A percentile compares a stretch with the other conserved stretches of the same genome.
These are phyloP conservation scores for Drosophila suboccidentalis DNA, from an alignment of 2,888 invertebrate species.

Conservation along the genomic window DNA sequence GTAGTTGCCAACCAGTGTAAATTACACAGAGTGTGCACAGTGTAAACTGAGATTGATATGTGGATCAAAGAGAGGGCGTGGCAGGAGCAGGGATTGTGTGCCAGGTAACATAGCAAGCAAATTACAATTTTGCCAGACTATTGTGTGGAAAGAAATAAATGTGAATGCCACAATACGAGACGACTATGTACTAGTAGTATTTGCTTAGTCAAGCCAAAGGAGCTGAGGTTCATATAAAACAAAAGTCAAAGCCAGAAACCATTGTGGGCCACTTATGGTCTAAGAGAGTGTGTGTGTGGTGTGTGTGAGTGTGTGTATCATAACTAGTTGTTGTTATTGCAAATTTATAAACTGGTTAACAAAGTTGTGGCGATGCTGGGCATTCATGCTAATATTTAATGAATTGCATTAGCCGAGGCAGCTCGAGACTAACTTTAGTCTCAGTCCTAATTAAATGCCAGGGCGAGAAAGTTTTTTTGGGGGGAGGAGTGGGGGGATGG, in stretches of 20 bases:
- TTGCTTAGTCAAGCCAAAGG: constrained; percentile 11
- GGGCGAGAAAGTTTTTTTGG: constrained; percentile 51
- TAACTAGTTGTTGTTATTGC: constrained; percentile 15
- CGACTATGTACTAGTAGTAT: neutral
- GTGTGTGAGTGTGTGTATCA: constrained; percentile 16
- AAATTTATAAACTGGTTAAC: constrained; percentile 40
- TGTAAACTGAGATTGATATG: constrained; percentile 56
- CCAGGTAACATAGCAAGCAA: constrained; percentile 24
- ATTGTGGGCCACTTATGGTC: constrained; percentile 34
- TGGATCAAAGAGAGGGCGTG: constrained; percentile 28
- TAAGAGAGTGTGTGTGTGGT: constrained; percentile 14
- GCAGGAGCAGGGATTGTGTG: neutral
- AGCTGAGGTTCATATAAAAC: constrained; percentile 39
- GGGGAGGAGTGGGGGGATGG: neutral
- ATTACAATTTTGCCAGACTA: constrained; percentile 13
- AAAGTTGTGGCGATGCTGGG: constrained; percentile 50
- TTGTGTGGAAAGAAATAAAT: constrained; percentile 9
- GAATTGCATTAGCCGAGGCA: constrained; percentile 69
- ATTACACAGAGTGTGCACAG: neutral
- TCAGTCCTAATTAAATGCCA: constrained; percentile 67
- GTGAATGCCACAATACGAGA: constrained; percentile 1
- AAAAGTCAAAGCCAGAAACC: constrained; percentile 35
- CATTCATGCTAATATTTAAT: constrained; percentile 71
- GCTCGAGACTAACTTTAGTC: constrained; percentile 61
- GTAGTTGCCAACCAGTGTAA: constrained; percentile 6